These are phyloP conservation scores for Parotia lawesii DNA, from an alignment of 2,113 vertebrate genomes.

Conservation along the genomic window DNA sequence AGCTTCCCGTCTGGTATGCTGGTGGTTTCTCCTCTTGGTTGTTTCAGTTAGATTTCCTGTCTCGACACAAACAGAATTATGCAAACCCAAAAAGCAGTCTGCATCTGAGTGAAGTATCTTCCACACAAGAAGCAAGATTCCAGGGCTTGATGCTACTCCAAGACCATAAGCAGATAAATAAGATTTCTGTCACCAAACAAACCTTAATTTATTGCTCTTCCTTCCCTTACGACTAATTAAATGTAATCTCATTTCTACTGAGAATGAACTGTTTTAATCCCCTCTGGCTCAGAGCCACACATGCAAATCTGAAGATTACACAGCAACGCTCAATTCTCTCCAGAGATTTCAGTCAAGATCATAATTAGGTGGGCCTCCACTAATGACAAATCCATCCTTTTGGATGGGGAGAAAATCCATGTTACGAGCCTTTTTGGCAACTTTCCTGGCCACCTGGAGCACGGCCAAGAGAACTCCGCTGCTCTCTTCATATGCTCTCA, in stretches of 20 bases:
- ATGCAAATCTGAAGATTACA: conserved; percentile 6
- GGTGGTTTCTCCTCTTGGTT: neutral
- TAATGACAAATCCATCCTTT: conserved; percentile 41
- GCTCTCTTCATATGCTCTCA: neutral
- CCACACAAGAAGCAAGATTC: neutral
- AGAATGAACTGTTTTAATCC: conserved; percentile 27
- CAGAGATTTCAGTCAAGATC: conserved; percentile 7
- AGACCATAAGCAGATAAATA: neutral
- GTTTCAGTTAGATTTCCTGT: conserved; percentile 1
- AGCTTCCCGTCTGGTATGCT: neutral
- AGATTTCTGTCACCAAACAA: conserved; percentile 21
- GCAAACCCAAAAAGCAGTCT: neutral
- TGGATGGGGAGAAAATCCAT: conserved; percentile 2
- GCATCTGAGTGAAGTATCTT: conserved; percentile 3
- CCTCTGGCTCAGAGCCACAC: conserved; percentile 11
- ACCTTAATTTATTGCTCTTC: conserved; percentile 1
- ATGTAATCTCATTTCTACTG: conserved; percentile 34
- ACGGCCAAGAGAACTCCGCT: neutral
- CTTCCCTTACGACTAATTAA: neutral
- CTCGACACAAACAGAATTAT: neutral
- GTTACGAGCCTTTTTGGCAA: conserved; percentile 28
- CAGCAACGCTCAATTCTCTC: neutral
- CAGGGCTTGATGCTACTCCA: neutral
- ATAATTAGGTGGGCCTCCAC: neutral
- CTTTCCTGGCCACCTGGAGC: conserved; percentile 12